Evolutionary conservation across 2,113 vertebrate genomes (phyloP), one percentile per base, ranked within the genome.

Genomic region (Elachura formosa): DNA sequence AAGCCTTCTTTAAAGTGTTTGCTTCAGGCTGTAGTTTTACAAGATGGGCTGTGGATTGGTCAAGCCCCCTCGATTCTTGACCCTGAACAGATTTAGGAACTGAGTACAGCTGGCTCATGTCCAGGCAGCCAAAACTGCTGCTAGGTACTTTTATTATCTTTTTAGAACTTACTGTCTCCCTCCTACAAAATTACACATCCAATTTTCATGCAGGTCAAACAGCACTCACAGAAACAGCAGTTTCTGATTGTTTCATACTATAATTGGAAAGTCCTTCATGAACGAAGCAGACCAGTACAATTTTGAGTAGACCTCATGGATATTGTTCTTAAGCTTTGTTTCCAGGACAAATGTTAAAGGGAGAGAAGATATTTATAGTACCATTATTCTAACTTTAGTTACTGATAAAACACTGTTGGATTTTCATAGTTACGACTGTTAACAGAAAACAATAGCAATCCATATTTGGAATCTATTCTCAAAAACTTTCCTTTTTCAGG

Each of bases 11-110:
- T 95, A 97, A 98, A 98, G 97, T 97, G 98, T 97, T 98, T 98
- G 98, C 99, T 98, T 95, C 96, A 98, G 99, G 98, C 98, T 97
- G 96, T 97, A 93, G 97, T 98, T 99, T 98, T 98, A 98, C 97
- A 98, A 98, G 98, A 96, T 98, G 97, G 97, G 98, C 97, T 98
- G 95, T 98, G 97, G 96, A 97, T 98, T 98, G 98, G 97, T 98
- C 96, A 98, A 97, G 90, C 96, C 96, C 98, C 95, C 96, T 98
- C 91, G 77, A 94, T 98, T 97, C 96, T 67, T 98, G 98, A 98
- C 98, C 98, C 98, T 97, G 97, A 98, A 97, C 95, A 98, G 97
- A 98, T 97, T 97, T 97, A 98, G 98, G 97, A 97, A 98, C 89
- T 87, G 93, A 97, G 91, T 97, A 96, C 77, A 97, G 96, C 96